Percentiles rank a stretch among this genome's conserved stretches.
These are phyloP conservation scores for Tamandua tetradactyla DNA, from an alignment of 2,797 vertebrate genomes.

Conservation along the genomic window DNA sequence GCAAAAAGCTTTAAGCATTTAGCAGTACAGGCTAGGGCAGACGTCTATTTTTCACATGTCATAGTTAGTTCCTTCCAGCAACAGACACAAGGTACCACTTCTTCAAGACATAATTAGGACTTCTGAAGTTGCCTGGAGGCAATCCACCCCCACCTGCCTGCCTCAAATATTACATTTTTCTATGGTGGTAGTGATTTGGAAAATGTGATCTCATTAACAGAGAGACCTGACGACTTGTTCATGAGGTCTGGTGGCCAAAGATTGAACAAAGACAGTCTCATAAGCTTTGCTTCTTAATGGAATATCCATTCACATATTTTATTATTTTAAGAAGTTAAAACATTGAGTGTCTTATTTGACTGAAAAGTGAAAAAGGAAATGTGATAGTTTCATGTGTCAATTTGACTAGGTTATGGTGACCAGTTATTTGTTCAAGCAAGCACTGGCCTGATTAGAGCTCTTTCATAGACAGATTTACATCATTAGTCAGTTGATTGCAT, in stretches of 20 bases:
- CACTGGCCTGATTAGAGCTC: no score
- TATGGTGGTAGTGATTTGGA: not conserved
- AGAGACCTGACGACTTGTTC: no score
- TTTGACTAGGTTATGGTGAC: no score
- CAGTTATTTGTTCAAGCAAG: no score
- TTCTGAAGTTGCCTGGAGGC: not conserved
- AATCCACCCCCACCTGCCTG: rapidly evolving
- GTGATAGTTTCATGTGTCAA: no score
- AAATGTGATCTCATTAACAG: not conserved
- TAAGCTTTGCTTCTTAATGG: not conserved
- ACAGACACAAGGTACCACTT: not conserved
- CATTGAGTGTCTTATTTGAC: not conserved
- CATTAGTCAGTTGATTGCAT: no score
- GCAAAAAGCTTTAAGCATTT: not conserved
- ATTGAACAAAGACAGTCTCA: rapidly evolving
- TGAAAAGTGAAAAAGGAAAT: not conserved
- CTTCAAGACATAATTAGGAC: not conserved
- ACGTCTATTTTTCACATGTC: not conserved
- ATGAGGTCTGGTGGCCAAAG: not conserved
- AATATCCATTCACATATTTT: not conserved
- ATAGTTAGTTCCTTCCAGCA: not conserved
- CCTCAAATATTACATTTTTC: not conserved
- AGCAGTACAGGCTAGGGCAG: not conserved
- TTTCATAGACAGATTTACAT: no score
- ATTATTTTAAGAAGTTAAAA: not conserved